phyloP scores from a whole-genome alignment of 2,888 invertebrate genomes.

The Thera obeliscata region DNA sequence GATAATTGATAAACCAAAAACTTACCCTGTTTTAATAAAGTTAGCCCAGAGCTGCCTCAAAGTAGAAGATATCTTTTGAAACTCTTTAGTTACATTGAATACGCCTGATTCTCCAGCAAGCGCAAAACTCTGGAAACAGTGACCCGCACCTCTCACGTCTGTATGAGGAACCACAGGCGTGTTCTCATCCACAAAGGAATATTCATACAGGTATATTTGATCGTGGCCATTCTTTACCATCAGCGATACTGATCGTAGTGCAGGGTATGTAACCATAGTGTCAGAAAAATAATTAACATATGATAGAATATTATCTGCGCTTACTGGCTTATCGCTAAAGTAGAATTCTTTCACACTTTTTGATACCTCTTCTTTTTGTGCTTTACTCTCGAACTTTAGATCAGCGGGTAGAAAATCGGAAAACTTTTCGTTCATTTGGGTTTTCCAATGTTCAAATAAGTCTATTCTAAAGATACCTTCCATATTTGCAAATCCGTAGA shows the following conservation, averaged over 20 bases:
- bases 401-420: constrained; percentile 49
- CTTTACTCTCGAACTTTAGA: constrained; percentile 35
- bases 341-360: constrained; percentile 22
- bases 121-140: constrained; percentile 3
- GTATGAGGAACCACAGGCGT: constrained; percentile 7
- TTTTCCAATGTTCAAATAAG: constrained; percentile 45
- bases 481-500: constrained; percentile 59
- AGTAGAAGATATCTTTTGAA: constrained; percentile 40
- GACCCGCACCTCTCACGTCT: constrained; percentile 8
- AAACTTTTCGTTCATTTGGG: constrained; percentile 49
- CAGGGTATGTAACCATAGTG: constrained; percentile 16
- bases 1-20: too few species aligned
- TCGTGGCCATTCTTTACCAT: constrained; percentile 43
- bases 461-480: constrained; percentile 48
- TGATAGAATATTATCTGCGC: constrained; percentile 13
- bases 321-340: constrained; percentile 18
- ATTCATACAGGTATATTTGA: constrained; percentile 56
- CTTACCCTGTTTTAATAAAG: background rate
- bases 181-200: constrained; percentile 48
- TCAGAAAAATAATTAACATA: constrained; percentile 22
- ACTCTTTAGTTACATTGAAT: constrained; percentile 32
- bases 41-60: constrained; percentile 38
- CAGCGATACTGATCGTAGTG: constrained; percentile 8
- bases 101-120: background rate
- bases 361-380: constrained; percentile 21